Evolutionary conservation across 2,888 invertebrate species (phyloP).

Genomic region (Melieria omissa): DNA sequence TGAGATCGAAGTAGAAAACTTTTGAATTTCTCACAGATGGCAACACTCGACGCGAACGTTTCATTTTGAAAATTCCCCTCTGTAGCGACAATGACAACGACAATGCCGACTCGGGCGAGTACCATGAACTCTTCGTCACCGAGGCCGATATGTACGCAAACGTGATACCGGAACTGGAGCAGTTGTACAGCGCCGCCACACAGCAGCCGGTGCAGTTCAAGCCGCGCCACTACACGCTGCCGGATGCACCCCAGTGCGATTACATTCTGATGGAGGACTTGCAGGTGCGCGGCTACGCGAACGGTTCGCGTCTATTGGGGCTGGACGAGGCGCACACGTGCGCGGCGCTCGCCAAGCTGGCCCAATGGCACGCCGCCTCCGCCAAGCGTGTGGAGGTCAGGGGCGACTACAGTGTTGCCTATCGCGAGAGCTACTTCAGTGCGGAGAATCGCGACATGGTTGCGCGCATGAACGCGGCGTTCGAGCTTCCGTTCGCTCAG

Average conservation of each 20-base stretch:
- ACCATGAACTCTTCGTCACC: constrained; percentile 47
- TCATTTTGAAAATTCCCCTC: constrained; percentile 48
- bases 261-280: constrained; percentile 56
- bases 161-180: constrained; percentile 49
- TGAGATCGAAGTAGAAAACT: background rate
- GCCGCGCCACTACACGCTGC: constrained; percentile 40
- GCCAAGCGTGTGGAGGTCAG: constrained; percentile 48
- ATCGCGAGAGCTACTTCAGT: constrained; percentile 37
- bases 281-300: constrained; percentile 45
- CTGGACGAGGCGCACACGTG: constrained; percentile 55
- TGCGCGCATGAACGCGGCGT: constrained; percentile 27
- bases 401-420: constrained; percentile 45
- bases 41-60: constrained; percentile 39
- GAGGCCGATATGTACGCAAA: constrained; percentile 49
- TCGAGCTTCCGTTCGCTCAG: constrained; percentile 13
- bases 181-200: constrained; percentile 40
- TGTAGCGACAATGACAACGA: constrained; percentile 1
- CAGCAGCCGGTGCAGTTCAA: constrained; percentile 39
- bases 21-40: constrained; percentile 36
- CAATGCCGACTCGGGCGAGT: background rate
- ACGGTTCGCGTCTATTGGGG: constrained; percentile 50
- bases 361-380: constrained; percentile 61
- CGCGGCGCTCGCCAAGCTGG: constrained; percentile 53
- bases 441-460: constrained; percentile 33
- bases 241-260: constrained; percentile 16